phyloP scores from a whole-genome alignment of 2,113 vertebrate genomes.

The Sinocyclocheilus grahami region DNA sequence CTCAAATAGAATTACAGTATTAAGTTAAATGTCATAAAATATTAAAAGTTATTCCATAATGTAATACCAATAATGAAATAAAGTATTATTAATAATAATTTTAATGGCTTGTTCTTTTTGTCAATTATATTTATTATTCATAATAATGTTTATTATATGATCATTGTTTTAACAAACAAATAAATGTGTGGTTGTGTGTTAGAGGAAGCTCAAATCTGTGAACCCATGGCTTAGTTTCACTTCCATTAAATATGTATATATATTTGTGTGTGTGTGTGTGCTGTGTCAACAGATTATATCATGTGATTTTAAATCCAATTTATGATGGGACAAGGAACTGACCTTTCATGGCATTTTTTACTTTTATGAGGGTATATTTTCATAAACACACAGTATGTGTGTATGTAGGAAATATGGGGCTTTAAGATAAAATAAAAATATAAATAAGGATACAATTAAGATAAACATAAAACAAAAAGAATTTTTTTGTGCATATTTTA shows the following conservation, averaged over 20 bases:
- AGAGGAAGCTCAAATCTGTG: background rate
- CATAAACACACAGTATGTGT: too few species aligned
- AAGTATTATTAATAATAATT: background rate
- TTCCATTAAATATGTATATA: background rate
- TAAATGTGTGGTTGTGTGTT: background rate
- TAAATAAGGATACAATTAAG: too few species aligned
- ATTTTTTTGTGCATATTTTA: too few species aligned
- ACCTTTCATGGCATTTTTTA: too few species aligned
- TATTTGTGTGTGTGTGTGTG: too few species aligned
- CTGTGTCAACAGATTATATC: background rate
- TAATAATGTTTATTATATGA: background rate
- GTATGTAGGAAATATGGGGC: too few species aligned
- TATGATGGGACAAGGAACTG: too few species aligned
- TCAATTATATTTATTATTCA: background rate
- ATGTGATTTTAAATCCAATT: background rate
- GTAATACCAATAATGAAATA: background rate
- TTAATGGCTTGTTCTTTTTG: background rate
- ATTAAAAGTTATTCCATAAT: background rate
- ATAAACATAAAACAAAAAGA: too few species aligned
- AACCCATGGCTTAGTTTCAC: background rate
- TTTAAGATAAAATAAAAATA: too few species aligned
- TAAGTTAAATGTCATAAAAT: too few species aligned
- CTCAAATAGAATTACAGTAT: background rate
- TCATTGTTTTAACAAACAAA: background rate
- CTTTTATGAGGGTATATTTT: too few species aligned